phyloP scores from a whole-genome alignment of 2,113 vertebrate genomes.

The Sciurus niger region DNA sequence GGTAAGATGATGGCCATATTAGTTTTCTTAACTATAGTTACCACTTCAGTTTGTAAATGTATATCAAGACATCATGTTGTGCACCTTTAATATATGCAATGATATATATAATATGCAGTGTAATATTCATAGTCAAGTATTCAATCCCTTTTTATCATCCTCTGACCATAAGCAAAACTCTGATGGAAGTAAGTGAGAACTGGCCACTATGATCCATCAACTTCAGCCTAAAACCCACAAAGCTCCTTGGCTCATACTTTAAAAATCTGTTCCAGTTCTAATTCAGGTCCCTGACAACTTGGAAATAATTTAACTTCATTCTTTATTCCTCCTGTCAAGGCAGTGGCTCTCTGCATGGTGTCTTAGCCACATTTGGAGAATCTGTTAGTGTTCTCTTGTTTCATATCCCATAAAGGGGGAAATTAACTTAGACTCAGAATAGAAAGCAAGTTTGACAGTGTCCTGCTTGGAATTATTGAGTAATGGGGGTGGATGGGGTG shows the following conservation, averaged over 20 bases:
- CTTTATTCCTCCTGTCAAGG: constrained; percentile 72
- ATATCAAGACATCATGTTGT: background rate
- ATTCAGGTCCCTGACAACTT: constrained; percentile 70
- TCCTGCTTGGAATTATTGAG: background rate
- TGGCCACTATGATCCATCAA: constrained; percentile 43
- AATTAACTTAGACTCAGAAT: constrained; percentile 61
- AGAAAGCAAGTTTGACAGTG: constrained; percentile 43
- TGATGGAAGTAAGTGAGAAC: constrained; percentile 29
- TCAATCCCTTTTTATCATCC: background rate
- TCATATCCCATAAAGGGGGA: background rate
- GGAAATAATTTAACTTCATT: constrained; percentile 68
- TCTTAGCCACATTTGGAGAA: constrained; percentile 60
- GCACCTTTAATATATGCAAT: background rate
- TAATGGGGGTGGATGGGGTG: background rate
- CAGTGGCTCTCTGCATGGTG: constrained; percentile 57
- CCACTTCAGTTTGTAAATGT: background rate
- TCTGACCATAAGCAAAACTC: background rate
- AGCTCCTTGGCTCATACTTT: constrained; percentile 62
- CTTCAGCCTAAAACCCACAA: constrained; percentile 32
- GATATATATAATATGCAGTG: background rate
- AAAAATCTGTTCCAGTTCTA: constrained; percentile 76
- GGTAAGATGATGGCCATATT: background rate
- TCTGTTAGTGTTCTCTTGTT: constrained; percentile 57
- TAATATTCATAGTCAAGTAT: background rate
- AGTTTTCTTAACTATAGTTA: background rate